These are phyloP conservation scores for Psittacula derbiana DNA, from an alignment of 2,797 vertebrate genomes.

Conservation along the genomic window DNA sequence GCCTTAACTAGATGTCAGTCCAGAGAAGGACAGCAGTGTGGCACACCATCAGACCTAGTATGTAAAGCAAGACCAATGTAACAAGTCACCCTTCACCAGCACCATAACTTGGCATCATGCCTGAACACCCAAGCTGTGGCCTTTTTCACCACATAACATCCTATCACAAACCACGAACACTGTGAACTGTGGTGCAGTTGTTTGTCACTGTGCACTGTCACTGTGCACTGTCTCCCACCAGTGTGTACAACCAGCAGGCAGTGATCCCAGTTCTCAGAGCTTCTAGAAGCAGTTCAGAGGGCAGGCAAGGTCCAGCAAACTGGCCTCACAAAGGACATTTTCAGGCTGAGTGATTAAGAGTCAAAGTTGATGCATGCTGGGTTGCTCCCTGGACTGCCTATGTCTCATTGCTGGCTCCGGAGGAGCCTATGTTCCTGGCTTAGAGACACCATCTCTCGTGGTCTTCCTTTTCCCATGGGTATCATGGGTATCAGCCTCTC, in stretches of 20 bases:
- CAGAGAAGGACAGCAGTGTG: background rate
- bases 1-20: background rate
- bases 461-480: background rate
- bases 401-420: background rate
- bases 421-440: rapidly evolving
- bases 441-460: background rate
- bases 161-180: background rate
- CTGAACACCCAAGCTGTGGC: background rate
- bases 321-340: rapidly evolving
- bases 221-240: background rate
- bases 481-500: background rate
- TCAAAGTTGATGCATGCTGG: rapidly evolving
- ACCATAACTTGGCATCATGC: background rate
- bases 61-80: background rate
- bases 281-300: background rate
- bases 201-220: too few species aligned
- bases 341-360: background rate
- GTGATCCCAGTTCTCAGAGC: background rate
- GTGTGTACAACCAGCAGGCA: too few species aligned
- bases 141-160: rapidly evolving
- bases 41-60: background rate
- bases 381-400: background rate
- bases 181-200: background rate
- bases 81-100: background rate
- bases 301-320: background rate